Evolutionary conservation across 2,888 invertebrate species (phyloP).

Genomic region (Itoplectis maculator): DNA sequence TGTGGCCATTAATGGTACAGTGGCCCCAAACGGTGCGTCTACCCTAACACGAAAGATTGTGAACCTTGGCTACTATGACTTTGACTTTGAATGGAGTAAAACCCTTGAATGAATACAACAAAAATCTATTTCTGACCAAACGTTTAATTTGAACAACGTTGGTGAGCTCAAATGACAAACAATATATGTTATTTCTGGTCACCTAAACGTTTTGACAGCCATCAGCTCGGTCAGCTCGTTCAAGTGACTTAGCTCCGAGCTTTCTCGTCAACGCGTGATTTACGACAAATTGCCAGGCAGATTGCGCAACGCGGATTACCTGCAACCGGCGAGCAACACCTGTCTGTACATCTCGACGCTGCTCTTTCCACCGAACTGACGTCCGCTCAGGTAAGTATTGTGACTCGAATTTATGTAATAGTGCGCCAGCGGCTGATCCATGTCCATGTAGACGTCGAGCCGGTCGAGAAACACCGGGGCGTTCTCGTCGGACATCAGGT

Average conservation of each 20-base stretch:
- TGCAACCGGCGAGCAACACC: slow-evolving; percentile 97
- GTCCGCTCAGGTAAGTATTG: slow-evolving; percentile 96
- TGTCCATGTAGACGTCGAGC: slow-evolving; percentile 98
- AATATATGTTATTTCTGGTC: too few relatives aligned
- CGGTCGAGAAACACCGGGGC: slow-evolving; percentile 99
- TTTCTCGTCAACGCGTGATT: background rate
- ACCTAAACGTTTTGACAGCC: too few relatives aligned
- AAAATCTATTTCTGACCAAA: too few relatives aligned
- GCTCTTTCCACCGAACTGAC: slow-evolving; percentile 99
- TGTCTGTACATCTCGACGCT: slow-evolving; percentile 99
- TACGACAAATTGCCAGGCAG: background rate
- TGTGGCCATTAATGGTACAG: too few relatives aligned
- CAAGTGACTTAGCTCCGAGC: background rate
- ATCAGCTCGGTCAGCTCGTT: too few relatives aligned
- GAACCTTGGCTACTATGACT: too few relatives aligned
- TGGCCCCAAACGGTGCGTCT: too few relatives aligned
- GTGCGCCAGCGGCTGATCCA: slow-evolving; percentile 99
- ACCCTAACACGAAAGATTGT: too few relatives aligned
- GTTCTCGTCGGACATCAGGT: slow-evolving; percentile 99
- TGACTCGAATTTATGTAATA: slow-evolving; percentile 99
- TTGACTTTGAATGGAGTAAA: too few relatives aligned
- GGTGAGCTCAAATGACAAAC: too few relatives aligned
- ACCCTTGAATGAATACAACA: too few relatives aligned
- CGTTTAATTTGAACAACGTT: too few relatives aligned
- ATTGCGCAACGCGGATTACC: slow-evolving; percentile 86